These are phyloP conservation scores for Amphipoea oculea DNA, from an alignment of 2,888 invertebrate genomes.

Conservation along the genomic window DNA sequence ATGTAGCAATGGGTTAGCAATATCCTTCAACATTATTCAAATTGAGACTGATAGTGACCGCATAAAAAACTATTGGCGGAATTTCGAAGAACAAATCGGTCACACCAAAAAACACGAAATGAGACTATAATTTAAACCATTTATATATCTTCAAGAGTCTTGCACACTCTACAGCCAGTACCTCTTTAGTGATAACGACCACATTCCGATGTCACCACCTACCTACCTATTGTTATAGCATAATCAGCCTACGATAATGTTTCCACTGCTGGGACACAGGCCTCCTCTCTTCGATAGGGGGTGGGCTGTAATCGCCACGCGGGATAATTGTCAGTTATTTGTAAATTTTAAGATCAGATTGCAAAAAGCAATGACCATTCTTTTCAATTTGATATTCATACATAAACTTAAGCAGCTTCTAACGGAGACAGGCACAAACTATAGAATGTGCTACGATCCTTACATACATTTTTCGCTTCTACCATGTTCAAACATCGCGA, in stretches of 20 bases:
- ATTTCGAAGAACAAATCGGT: not conserved
- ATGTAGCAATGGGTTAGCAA: not conserved
- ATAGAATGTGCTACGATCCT: not conserved
- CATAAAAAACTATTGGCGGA: not conserved
- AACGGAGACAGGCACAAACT: not conserved
- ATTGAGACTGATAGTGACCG: not conserved
- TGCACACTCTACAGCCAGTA: not conserved
- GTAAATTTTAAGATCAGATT: not conserved
- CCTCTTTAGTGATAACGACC: not conserved
- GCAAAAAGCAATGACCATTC: not conserved
- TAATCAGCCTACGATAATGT: not conserved
- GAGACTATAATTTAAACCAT: not conserved
- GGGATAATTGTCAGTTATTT: not conserved
- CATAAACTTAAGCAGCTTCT: not conserved
- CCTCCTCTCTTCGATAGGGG: not conserved
- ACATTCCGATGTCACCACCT: not conserved
- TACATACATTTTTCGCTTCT: not conserved
- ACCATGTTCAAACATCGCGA: not conserved
- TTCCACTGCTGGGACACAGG: not conserved
- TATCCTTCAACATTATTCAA: too few species aligned
- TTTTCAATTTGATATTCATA: not conserved
- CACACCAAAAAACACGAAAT: not conserved
- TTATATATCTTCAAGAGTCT: not conserved
- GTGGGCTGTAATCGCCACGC: not conserved
- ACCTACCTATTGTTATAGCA: not conserved